Evolutionary conservation across 2,888 invertebrate genomes (phyloP).

Genomic region (Sepioteuthis lessoniana): DNA sequence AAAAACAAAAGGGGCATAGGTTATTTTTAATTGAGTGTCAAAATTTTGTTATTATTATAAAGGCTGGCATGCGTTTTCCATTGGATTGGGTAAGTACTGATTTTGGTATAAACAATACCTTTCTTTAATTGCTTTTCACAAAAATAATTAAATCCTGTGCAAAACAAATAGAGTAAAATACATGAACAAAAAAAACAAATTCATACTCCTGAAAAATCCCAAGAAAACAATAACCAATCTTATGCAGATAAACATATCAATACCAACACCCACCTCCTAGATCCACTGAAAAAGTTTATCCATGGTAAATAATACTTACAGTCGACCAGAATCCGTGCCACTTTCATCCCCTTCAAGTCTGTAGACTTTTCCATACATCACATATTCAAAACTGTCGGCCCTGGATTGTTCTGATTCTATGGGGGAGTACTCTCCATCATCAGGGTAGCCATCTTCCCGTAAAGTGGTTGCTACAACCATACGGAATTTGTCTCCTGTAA

Average conservation of each 20-base stretch:
- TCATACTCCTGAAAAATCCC: not conserved
- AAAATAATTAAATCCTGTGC: not conserved
- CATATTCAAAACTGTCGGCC: slow-evolving; percentile 98
- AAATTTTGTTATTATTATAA: not conserved
- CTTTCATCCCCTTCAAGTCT: slow-evolving; percentile 97
- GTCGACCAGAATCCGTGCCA: slow-evolving; percentile 77
- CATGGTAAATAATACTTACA: slow-evolving; percentile 59
- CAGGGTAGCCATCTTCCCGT: slow-evolving; percentile 93
- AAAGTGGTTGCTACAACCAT: slow-evolving; percentile 94
- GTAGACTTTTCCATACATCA: slow-evolving; percentile 98
- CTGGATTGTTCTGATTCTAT: slow-evolving; percentile 79
- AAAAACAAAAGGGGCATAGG: not conserved
- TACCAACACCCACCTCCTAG: not conserved
- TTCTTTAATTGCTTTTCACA: not conserved
- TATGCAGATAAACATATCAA: not conserved
- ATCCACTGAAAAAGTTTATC: not conserved
- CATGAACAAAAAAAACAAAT: not conserved
- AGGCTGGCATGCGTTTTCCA: not conserved
- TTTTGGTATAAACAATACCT: not conserved
- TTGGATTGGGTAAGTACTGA: not conserved
- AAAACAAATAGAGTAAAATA: not conserved
- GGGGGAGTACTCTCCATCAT: slow-evolving; percentile 95
- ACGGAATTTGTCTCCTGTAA: slow-evolving; percentile 83
- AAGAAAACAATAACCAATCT: not conserved
- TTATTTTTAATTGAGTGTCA: not conserved